phyloP scores from a whole-genome alignment of 2,888 invertebrate genomes.

The Eumacrocentrus americanus region DNA sequence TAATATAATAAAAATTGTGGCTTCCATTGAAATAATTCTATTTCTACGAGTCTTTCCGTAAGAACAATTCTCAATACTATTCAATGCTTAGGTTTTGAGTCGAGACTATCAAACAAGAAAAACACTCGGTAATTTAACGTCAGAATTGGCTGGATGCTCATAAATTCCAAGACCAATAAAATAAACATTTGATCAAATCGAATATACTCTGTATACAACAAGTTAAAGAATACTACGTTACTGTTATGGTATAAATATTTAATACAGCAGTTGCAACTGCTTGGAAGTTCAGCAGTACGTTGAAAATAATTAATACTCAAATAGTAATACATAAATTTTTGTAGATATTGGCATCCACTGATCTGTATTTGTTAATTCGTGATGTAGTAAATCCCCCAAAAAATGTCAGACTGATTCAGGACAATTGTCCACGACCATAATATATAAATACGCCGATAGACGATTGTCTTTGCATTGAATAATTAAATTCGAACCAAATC shows the following conservation, averaged over 20 bases:
- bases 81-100: conserved; percentile 14
- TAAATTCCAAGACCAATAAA: background rate
- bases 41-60: conserved; percentile 23
- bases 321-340: background rate
- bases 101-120: background rate
- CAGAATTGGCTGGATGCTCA: background rate
- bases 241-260: background rate
- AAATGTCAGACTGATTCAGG: conserved; percentile 24
- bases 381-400: background rate
- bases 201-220: background rate
- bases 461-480: conserved; percentile 11
- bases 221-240: background rate
- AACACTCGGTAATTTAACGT: background rate
- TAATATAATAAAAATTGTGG: conserved; percentile 15
- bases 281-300: background rate
- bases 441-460: conserved; percentile 1
- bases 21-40: conserved; percentile 24
- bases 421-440: conserved; percentile 18
- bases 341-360: background rate
- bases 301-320: background rate
- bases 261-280: background rate
- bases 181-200: background rate
- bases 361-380: background rate
- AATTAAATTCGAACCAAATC: conserved; percentile 10
- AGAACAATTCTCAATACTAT: conserved; percentile 3